Percentiles rank a stretch among this genome's conserved stretches.
Conservation (phyloP, 2,888 invertebrate genomes). For the Ochropacha duplaris region DNA sequence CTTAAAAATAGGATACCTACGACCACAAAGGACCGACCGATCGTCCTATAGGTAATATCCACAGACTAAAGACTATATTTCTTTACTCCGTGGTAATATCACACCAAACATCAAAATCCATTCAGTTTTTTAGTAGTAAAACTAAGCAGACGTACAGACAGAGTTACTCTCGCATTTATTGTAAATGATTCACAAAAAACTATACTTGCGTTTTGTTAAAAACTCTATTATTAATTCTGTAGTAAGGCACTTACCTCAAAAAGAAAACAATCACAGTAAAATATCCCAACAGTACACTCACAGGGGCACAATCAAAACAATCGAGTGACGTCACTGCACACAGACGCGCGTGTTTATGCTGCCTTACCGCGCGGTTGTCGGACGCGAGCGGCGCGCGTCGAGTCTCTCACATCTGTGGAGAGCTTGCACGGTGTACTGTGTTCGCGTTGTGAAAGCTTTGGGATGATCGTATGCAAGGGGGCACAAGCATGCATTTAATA, state of each 20-base stretch:
- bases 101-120: too few species aligned
- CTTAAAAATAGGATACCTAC: too few species aligned
- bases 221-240: too few species aligned
- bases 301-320: neutral
- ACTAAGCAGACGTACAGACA: too few species aligned
- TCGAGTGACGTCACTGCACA: neutral
- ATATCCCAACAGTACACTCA: conserved; percentile 1
- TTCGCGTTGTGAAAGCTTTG: conserved; percentile 49
- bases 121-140: too few species aligned
- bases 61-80: too few species aligned
- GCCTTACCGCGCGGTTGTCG: neutral
- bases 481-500: neutral
- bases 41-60: too few species aligned
- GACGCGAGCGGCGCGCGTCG: conserved; percentile 29
- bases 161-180: too few species aligned
- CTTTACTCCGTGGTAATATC: too few species aligned
- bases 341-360: neutral
- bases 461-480: conserved; percentile 26
- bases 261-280: neutral
- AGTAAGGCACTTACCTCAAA: neutral
- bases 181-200: neutral
- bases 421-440: conserved; percentile 15
- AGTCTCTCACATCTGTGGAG: conserved; percentile 23
- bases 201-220: too few species aligned
- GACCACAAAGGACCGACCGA: too few species aligned